phyloP scores from a whole-genome alignment of 2,113 vertebrate genomes.

The Gallinago undulata region DNA sequence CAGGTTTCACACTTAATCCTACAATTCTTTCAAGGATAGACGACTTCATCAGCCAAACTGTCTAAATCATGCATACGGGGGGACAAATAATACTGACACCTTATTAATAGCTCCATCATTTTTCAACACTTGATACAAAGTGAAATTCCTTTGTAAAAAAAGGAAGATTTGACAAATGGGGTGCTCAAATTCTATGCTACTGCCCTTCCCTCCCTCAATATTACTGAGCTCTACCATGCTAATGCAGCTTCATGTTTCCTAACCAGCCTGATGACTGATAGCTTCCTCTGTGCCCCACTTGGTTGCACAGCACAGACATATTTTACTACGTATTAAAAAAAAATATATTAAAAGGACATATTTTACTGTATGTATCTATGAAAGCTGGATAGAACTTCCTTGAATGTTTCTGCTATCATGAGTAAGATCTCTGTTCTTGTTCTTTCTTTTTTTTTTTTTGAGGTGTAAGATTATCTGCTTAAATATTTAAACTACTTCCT shows the following conservation, averaged over 20 bases:
- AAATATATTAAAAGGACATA: neutral
- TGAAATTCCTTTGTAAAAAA: neutral
- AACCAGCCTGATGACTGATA: neutral
- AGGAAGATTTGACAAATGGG: neutral
- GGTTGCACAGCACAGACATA: neutral
- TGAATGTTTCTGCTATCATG: neutral
- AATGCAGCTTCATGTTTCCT: neutral
- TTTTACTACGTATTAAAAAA: neutral
- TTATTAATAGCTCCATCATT: neutral
- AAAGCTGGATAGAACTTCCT: neutral
- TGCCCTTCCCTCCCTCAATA: neutral
- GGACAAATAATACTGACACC: neutral
- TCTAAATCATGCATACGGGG: neutral
- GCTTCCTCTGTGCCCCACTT: neutral
- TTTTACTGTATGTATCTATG: neutral
- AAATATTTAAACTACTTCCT: neutral
- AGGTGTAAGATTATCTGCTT: neutral
- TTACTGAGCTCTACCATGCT: neutral
- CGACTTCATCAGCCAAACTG: neutral
- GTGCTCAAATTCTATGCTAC: neutral
- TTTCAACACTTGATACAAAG: neutral
- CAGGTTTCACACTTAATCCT: neutral
- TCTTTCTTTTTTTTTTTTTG: no score
- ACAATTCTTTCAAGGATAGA: neutral
- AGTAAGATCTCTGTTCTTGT: neutral